phyloP scores from a whole-genome alignment of 2,888 invertebrate species.

The Ditylenchus weischeri region DNA sequence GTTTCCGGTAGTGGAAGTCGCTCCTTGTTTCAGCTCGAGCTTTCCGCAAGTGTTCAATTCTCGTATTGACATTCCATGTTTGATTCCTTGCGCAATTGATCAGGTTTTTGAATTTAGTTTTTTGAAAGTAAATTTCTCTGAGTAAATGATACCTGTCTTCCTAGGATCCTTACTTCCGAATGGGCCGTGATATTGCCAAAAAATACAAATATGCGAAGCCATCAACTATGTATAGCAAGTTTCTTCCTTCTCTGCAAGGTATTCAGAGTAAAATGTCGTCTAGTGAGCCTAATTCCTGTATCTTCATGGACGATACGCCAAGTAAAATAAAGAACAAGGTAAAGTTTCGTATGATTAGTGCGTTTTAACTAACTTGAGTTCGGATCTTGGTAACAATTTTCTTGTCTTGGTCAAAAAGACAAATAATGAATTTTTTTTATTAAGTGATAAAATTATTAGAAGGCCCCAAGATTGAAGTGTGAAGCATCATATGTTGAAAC shows the following conservation, averaged over 20 bases:
- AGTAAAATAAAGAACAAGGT: slow-evolving; percentile 95
- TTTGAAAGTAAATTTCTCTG: neutral
- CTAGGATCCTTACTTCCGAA: slow-evolving; percentile 93
- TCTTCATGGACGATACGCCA: slow-evolving; percentile 88
- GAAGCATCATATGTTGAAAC: no score
- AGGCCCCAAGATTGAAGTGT: no score
- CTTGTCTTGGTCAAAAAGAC: no score
- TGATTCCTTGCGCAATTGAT: slow-evolving; percentile 97
- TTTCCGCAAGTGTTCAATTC: slow-evolving; percentile 61
- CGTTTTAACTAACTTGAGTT: no score
- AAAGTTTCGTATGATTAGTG: slow-evolving; percentile 4
- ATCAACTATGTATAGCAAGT: slow-evolving; percentile 74
- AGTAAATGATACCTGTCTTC: slow-evolving; percentile 3
- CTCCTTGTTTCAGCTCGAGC: slow-evolving; percentile 68
- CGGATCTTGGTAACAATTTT: no score
- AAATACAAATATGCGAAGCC: slow-evolving; percentile 82
- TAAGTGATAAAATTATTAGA: no score
- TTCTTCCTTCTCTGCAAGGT: slow-evolving; percentile 91
- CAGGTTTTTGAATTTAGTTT: slow-evolving; percentile 66
- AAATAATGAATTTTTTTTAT: no score
- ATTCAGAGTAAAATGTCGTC: slow-evolving; percentile 98
- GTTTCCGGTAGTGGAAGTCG: slow-evolving; percentile 93
- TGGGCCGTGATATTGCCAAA: slow-evolving; percentile 97
- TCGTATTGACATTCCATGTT: slow-evolving; percentile 73
- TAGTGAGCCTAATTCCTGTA: slow-evolving; percentile 85